Evolutionary conservation across 1,140 invertebrate species (phyloP).

Genomic region (Tetramorium alpestre): DNA sequence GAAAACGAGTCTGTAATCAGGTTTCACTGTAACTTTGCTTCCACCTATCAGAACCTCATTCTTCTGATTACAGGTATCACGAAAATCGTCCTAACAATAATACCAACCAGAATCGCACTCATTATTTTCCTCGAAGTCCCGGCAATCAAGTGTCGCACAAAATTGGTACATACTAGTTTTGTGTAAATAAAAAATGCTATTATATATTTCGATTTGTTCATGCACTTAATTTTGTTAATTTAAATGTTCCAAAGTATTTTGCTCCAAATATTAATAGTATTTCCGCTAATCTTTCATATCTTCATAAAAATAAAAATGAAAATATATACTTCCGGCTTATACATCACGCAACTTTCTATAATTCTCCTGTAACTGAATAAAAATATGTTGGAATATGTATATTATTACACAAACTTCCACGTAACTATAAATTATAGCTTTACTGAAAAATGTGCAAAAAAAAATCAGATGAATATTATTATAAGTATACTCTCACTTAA

Average conservation of each 20-base stretch:
- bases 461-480: not conserved
- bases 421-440: not conserved
- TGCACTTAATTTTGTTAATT: not conserved
- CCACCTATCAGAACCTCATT: conserved; percentile 59
- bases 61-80: conserved; percentile 61
- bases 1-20: conserved; percentile 59
- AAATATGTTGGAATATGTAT: not conserved
- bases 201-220: not conserved
- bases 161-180: not conserved
- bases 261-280: not conserved
- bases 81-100: conserved; percentile 34
- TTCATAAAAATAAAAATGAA: not conserved
- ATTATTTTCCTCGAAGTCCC: conserved; percentile 26
- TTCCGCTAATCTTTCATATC: not conserved
- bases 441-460: not conserved
- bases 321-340: not conserved
- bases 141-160: conserved; percentile 43
- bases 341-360: not conserved
- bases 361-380: not conserved
- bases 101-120: conserved; percentile 23
- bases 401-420: not conserved
- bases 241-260: not conserved
- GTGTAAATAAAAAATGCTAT: conserved; percentile 1
- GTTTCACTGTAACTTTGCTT: conserved; percentile 46
- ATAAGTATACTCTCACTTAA: conserved; percentile 1